A percentile compares a stretch with the other conserved stretches of the same genome.
These are phyloP conservation scores for Todiramphus saurophagus DNA, from an alignment of 2,113 vertebrate genomes.

Conservation along the genomic window DNA sequence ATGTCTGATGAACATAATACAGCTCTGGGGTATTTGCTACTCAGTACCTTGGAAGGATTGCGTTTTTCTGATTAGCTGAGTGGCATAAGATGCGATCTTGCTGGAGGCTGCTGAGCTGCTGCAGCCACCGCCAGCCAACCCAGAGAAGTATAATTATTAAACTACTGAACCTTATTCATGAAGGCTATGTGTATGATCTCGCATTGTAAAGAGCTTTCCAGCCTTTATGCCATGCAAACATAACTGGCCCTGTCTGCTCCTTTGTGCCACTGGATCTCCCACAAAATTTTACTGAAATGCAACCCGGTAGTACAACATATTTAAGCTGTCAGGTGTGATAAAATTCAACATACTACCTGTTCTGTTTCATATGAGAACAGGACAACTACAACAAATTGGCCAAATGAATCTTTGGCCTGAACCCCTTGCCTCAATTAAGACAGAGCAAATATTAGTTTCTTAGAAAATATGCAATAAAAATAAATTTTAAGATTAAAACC, in stretches of 20 bases:
- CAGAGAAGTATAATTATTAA: constrained; percentile 20
- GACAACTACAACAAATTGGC: not conserved
- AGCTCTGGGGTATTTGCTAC: constrained; percentile 33
- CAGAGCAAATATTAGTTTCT: not conserved
- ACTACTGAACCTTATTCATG: constrained; percentile 6
- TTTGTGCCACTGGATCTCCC: not conserved
- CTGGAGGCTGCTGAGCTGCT: constrained; percentile 52
- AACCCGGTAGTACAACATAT: not conserved
- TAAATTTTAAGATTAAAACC: not conserved
- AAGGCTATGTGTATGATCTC: not conserved
- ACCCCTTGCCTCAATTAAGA: not conserved
- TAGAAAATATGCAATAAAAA: not conserved
- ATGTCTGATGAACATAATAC: constrained; percentile 35
- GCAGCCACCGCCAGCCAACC: constrained; percentile 12
- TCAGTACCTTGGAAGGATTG: constrained; percentile 15
- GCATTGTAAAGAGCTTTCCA: not conserved
- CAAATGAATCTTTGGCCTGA: not conserved
- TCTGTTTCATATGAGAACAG: not conserved
- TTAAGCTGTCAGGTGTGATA: not conserved
- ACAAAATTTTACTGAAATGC: not conserved
- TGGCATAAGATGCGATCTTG: not conserved
- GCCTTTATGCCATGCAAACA: not conserved
- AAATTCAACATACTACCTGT: not conserved
- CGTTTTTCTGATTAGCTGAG: constrained; percentile 39
- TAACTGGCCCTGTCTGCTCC: not conserved